A percentile compares a stretch with the other conserved stretches of the same genome.
Evolutionary conservation across 1,140 invertebrate species (phyloP).

Genomic region (Bilobella aurantiaca): DNA sequence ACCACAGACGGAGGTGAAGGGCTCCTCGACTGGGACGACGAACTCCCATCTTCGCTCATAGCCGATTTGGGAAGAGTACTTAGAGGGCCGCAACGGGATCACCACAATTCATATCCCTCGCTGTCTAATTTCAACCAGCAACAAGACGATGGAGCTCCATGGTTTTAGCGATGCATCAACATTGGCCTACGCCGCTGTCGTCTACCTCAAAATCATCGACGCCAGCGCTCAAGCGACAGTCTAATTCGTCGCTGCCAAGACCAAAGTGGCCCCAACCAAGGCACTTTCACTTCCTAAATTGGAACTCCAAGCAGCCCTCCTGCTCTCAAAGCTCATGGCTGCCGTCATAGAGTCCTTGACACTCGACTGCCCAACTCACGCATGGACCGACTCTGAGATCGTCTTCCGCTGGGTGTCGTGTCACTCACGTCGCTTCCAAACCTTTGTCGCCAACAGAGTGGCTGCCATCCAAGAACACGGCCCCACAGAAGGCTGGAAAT

Average conservation of each 20-base stretch:
- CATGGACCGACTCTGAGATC: slow-evolving; percentile 39
- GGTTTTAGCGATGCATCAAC: slow-evolving; percentile 16
- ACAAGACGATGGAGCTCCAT: slow-evolving; percentile 5
- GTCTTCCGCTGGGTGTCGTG: slow-evolving; percentile 38
- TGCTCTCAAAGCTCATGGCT: slow-evolving; percentile 27
- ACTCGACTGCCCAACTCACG: background rate
- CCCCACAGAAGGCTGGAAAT: background rate
- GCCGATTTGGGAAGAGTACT: background rate
- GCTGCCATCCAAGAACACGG: slow-evolving; percentile 34
- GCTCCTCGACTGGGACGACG: background rate
- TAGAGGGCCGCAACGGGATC: background rate
- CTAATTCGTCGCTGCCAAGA: slow-evolving; percentile 31
- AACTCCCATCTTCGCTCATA: background rate
- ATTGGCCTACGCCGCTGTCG: background rate
- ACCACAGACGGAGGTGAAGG: background rate
- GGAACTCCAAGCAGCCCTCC: slow-evolving; percentile 36
- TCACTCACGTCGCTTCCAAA: slow-evolving; percentile 36
- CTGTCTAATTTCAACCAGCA: background rate
- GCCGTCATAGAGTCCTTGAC: background rate
- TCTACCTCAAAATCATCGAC: slow-evolving; percentile 1
- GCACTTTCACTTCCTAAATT: slow-evolving; percentile 31
- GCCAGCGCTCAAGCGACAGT: slow-evolving; percentile 17
- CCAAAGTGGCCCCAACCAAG: slow-evolving; percentile 34
- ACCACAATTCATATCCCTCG: background rate
- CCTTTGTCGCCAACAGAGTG: slow-evolving; percentile 40